Evolutionary conservation across 1,140 invertebrate genomes (phyloP), one percentile per base, ranked within the genome.

Genomic region (Drosophila littoralis): DNA sequence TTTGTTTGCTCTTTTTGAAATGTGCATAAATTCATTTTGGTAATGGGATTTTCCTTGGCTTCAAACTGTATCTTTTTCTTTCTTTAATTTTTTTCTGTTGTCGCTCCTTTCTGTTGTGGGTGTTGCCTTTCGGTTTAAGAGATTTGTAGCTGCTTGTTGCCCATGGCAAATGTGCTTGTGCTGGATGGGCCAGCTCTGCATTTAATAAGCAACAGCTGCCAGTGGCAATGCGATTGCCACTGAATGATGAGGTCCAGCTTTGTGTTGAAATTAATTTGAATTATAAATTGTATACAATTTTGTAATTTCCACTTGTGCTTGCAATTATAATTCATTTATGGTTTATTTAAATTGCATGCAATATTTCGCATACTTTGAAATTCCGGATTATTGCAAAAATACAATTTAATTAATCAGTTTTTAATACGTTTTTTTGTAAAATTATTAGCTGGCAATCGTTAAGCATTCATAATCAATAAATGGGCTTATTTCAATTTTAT

Each of bases 11-110:
- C 58, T 79, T 79, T 88, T 81, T 81, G 75, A 86, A 77, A 86
- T 86, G 83, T 86, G 83, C 83, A 86, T 86, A 88, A 86, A 86
- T 88, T 86, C 79, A 86, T 88, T 86, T 86, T 63, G 83, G 79
- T 86, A 88, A 86, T 86, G 79, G 83, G 72, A 79, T 82, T 88
- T 82, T 88, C 68, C 79, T 80, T 77, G 77, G 59, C 57, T 77
- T 60, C 59, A 0, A 13, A 17, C 52, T 40, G 38, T 38, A 64
- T 28, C 54, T 57, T 33, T 76, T 46, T 51, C 10, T 33, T 42
- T 40, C 35, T 51, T 51, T 4, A 9, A 8, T 54, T 36, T 61
- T 38, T 40, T 9, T 28, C 0, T 40, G 12, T n/a, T 40, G 2
- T 40, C 6, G 5, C 5, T n/a, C 9, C 8, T 13, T 54, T 9